These are phyloP conservation scores for Sebastes hopkinsi DNA, from an alignment of 2,797 vertebrate species.

Conservation along the genomic window DNA sequence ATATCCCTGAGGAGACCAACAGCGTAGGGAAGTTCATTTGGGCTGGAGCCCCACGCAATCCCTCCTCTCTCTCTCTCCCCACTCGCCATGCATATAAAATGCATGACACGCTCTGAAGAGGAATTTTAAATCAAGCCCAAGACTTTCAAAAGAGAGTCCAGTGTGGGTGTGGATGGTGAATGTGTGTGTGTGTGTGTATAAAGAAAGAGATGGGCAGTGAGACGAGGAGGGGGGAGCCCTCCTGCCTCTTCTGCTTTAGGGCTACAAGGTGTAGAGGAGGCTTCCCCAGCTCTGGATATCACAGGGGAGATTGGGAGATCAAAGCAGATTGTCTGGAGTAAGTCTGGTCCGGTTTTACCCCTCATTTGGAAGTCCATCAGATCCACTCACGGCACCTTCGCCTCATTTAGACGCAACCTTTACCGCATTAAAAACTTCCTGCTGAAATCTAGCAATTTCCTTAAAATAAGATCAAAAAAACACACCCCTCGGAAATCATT, in stretches of 20 bases:
- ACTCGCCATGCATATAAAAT: constrained; percentile 81
- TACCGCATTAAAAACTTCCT: constrained; percentile 59
- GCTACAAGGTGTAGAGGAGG: constrained; percentile 78
- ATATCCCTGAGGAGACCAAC: constrained; percentile 67
- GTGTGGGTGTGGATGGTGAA: constrained; percentile 63
- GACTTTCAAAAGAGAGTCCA: constrained; percentile 79
- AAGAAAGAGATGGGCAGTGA: constrained; percentile 48
- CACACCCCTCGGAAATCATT: constrained; percentile 16
- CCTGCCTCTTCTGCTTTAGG: constrained; percentile 73
- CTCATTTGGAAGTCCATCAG: constrained; percentile 79
- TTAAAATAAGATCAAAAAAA: constrained; percentile 6
- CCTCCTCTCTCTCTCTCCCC: constrained; percentile 50
- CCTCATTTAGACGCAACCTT: constrained; percentile 50
- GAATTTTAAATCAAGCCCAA: constrained; percentile 82
- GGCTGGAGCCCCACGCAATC: constrained; percentile 54
- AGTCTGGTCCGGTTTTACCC: constrained; percentile 69
- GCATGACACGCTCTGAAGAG: constrained; percentile 80
- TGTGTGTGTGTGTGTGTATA: constrained; percentile 30
- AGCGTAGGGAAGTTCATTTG: constrained; percentile 75
- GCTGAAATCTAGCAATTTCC: constrained; percentile 46
- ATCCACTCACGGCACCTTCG: constrained; percentile 46
- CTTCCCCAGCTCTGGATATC: constrained; percentile 64
- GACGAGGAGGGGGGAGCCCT: constrained; percentile 40
- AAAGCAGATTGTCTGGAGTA: constrained; percentile 75
- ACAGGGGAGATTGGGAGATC: constrained; percentile 78